Percentiles rank a stretch among this genome's conserved stretches.
Conservation (phyloP, 2,797 vertebrate genomes). For the Okamejei kenojei region DNA sequence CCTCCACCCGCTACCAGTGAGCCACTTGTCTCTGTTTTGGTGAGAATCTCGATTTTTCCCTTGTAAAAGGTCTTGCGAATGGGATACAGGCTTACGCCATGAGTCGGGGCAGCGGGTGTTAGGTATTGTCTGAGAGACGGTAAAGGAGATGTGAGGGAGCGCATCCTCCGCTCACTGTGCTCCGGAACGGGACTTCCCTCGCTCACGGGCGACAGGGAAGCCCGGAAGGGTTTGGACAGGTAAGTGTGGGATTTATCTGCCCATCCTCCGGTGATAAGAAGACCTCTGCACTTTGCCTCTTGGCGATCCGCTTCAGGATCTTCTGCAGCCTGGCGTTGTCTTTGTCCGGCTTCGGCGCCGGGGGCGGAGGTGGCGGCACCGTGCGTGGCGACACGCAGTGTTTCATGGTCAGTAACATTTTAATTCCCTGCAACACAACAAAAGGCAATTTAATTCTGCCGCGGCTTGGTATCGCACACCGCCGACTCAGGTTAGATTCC, state of each 20-base stretch:
- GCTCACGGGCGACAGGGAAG: slow-evolving; percentile 80
- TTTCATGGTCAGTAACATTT: slow-evolving; percentile 71
- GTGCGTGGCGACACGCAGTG: slow-evolving; percentile 44
- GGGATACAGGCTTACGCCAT: not conserved
- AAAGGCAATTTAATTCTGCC: not conserved
- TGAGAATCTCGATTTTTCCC: slow-evolving; percentile 1
- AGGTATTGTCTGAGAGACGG: not conserved
- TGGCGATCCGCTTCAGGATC: slow-evolving; percentile 74
- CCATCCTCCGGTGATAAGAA: slow-evolving; percentile 49
- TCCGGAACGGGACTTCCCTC: slow-evolving; percentile 81
- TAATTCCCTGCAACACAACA: slow-evolving; percentile 49
- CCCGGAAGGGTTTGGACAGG: slow-evolving; percentile 63
- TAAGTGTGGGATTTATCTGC: slow-evolving; percentile 10
- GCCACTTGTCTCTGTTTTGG: not conserved
- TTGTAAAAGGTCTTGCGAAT: not conserved
- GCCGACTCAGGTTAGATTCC: not conserved
- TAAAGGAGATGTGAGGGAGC: slow-evolving; percentile 43
- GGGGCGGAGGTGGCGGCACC: slow-evolving; percentile 65
- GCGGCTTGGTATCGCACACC: not conserved
- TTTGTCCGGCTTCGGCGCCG: slow-evolving; percentile 80
- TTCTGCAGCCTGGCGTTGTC: slow-evolving; percentile 79
- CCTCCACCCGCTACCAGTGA: not conserved
- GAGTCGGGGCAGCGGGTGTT: too few species aligned
- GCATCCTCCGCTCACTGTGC: slow-evolving; percentile 58
- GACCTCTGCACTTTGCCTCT: slow-evolving; percentile 62